phyloP scores from a whole-genome alignment of 1,140 invertebrate species.

The Temnothorax curvispinosus region DNA sequence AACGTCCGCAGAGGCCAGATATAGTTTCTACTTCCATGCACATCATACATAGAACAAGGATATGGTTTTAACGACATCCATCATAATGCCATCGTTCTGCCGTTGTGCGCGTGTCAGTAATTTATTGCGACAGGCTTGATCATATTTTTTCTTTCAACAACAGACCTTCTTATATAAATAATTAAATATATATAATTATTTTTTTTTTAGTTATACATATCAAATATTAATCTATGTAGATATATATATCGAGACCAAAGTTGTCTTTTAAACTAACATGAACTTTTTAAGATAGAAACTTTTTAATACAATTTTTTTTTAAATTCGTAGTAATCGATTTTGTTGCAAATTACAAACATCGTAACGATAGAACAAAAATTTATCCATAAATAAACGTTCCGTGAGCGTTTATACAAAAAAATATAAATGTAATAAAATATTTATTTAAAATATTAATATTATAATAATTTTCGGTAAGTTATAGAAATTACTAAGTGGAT shows the following conservation, averaged over 20 bases:
- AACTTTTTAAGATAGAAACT: slow-evolving; percentile 14
- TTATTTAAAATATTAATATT: background rate
- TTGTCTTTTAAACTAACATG: slow-evolving; percentile 38
- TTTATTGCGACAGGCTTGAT: slow-evolving; percentile 70
- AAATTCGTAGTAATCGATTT: slow-evolving; percentile 24
- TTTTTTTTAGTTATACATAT: too few relatives aligned
- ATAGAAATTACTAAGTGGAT: background rate
- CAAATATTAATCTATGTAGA: background rate
- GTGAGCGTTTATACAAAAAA: background rate
- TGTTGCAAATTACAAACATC: background rate
- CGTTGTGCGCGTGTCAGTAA: slow-evolving; percentile 62
- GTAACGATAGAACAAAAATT: background rate
- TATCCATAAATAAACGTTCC: background rate
- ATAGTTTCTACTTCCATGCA: slow-evolving; percentile 10
- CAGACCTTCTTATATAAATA: slow-evolving; percentile 16
- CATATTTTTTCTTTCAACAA: slow-evolving; percentile 47
- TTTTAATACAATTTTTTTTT: slow-evolving; percentile 17
- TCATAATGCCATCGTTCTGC: slow-evolving; percentile 71
- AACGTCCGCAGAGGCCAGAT: background rate
- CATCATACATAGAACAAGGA: slow-evolving; percentile 72
- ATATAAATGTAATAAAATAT: background rate
- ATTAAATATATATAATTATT: slow-evolving; percentile 18
- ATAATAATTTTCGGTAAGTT: background rate
- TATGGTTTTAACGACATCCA: slow-evolving; percentile 82
- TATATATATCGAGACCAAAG: slow-evolving; percentile 6